These are phyloP conservation scores for Actinopyga echinites DNA, from an alignment of 53 echinoderm and acorn worm species.

Conservation along the genomic window DNA sequence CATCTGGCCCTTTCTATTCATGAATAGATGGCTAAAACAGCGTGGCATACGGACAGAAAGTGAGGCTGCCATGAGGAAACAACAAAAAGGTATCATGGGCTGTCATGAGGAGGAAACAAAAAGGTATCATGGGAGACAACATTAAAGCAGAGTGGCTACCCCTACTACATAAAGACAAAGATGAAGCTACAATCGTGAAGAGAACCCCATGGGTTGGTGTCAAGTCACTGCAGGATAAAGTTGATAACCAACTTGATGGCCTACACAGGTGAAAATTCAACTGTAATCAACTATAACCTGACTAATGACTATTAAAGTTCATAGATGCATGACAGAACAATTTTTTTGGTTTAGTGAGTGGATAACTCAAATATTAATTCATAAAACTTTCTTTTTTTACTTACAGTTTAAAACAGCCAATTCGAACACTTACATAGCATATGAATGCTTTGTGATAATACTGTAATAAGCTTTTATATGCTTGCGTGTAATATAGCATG, in stretches of 20 bases:
- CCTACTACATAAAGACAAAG: background rate
- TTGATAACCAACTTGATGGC: slow-evolving; percentile 11
- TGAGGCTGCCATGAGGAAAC: background rate
- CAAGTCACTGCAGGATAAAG: background rate
- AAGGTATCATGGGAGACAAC: background rate
- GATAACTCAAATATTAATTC: too few species aligned
- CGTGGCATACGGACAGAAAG: background rate
- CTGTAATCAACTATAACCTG: too few species aligned
- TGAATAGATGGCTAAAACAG: background rate
- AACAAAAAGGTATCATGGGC: background rate
- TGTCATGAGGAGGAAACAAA: background rate
- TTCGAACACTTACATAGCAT: too few species aligned
- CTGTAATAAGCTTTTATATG: too few species aligned
- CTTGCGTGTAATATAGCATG: too few species aligned
- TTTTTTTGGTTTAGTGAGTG: too few species aligned
- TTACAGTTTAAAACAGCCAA: too few species aligned
- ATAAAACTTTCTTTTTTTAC: too few species aligned
- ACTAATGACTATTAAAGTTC: too few species aligned
- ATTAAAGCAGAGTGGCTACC: background rate
- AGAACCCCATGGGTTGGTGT: slow-evolving; percentile 1
- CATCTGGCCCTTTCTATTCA: background rate
- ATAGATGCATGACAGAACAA: too few species aligned
- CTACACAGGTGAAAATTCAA: background rate
- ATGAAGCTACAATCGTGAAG: background rate
- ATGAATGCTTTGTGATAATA: too few species aligned